Evolutionary conservation across 2,113 vertebrate genomes (phyloP).

Genomic region (Strigops habroptila): DNA sequence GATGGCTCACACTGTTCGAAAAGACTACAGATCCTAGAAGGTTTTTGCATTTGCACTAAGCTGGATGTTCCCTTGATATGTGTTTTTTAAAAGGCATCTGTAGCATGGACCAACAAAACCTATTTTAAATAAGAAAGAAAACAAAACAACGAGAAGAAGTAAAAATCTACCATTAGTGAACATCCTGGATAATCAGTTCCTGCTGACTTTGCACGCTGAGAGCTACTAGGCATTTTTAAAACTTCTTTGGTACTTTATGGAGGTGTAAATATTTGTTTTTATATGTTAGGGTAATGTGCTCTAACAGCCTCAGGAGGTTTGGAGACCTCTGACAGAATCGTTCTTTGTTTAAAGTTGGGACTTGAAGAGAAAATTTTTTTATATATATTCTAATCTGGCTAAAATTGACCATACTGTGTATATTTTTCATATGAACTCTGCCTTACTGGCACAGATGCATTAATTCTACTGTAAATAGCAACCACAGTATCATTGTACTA

Average conservation of each 20-base stretch:
- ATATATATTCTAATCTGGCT: slow-evolving; percentile 57
- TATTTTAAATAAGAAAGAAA: slow-evolving; percentile 8
- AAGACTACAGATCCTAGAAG: slow-evolving; percentile 90
- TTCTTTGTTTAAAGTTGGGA: slow-evolving; percentile 39
- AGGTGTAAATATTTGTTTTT: slow-evolving; percentile 77
- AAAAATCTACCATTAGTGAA: slow-evolving; percentile 31
- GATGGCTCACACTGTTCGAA: slow-evolving; percentile 99
- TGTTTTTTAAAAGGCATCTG: slow-evolving; percentile 61
- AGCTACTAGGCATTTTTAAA: slow-evolving; percentile 68
- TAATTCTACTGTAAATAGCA: slow-evolving; percentile 72
- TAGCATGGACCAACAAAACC: slow-evolving; percentile 25
- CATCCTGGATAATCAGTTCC: slow-evolving; percentile 74
- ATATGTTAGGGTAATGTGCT: slow-evolving; percentile 62
- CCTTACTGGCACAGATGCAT: slow-evolving; percentile 60
- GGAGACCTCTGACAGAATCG: slow-evolving; percentile 12
- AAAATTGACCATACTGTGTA: slow-evolving; percentile 42
- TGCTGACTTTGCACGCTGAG: slow-evolving; percentile 81
- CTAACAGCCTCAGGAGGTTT: slow-evolving; percentile 24
- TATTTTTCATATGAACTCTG: slow-evolving; percentile 68
- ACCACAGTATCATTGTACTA: slow-evolving; percentile 32
- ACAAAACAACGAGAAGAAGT: neutral
- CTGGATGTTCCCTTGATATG: slow-evolving; percentile 57
- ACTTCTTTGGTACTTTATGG: slow-evolving; percentile 73
- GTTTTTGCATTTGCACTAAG: slow-evolving; percentile 72
- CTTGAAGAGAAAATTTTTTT: slow-evolving; percentile 31